Percentiles rank a stretch among this genome's conserved stretches.
These are phyloP conservation scores for Ariolimax columbianus DNA, from an alignment of 2,888 invertebrate genomes.

Conservation along the genomic window DNA sequence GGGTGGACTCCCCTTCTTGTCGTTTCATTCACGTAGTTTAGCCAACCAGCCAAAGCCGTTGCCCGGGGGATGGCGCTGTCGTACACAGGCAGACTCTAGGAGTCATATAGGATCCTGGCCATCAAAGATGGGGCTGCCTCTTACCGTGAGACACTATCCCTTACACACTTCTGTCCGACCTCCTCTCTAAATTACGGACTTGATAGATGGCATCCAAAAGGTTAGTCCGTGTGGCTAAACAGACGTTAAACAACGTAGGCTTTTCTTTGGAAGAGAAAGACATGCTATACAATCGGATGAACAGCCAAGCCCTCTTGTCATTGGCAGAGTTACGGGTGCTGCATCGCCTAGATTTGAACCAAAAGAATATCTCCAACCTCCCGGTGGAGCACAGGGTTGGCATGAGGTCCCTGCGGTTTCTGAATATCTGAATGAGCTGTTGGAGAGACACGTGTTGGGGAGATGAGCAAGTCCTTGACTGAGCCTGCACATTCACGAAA, in stretches of 20 bases:
- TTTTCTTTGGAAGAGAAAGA: slow-evolving; percentile 26
- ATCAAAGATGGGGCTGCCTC: too few species aligned
- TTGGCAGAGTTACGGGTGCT: neutral
- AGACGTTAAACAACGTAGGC: slow-evolving; percentile 29
- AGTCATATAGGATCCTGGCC: too few species aligned
- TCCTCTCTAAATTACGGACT: slow-evolving; percentile 46
- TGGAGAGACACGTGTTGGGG: neutral
- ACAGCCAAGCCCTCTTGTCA: neutral
- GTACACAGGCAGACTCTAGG: too few species aligned
- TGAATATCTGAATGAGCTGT: neutral
- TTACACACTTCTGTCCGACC: too few species aligned
- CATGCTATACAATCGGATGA: neutral
- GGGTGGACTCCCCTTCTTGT: too few species aligned
- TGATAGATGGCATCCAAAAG: slow-evolving; percentile 37
- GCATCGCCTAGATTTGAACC: neutral
- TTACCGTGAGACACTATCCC: too few species aligned
- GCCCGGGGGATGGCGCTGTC: too few species aligned
- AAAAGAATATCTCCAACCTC: slow-evolving; percentile 31
- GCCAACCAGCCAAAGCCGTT: too few species aligned
- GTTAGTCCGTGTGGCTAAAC: neutral
- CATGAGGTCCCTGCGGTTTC: neutral
- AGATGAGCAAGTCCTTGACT: neutral
- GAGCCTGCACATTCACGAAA: slow-evolving; percentile 12
- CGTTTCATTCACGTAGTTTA: too few species aligned
- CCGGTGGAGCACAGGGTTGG: neutral